These are phyloP conservation scores for Nibea albiflora DNA, from an alignment of 2,113 vertebrate species.

Conservation along the genomic window DNA sequence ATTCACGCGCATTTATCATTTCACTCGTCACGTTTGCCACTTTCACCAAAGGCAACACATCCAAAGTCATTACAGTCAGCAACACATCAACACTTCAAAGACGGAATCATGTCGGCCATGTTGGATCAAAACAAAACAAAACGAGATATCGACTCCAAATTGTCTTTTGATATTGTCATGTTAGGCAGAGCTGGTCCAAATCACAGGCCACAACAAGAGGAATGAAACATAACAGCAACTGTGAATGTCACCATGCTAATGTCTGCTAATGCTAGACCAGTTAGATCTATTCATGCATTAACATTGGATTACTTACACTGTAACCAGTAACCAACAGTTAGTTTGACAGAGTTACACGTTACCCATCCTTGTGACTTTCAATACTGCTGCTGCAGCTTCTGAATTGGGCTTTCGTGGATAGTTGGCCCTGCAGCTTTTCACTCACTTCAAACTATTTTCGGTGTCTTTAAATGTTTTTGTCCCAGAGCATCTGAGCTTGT, in stretches of 20 bases:
- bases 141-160: conserved; percentile 9
- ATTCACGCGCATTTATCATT: conserved; percentile 20
- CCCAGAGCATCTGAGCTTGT: conserved; percentile 10
- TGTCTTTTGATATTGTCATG: conserved; percentile 13
- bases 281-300: not conserved
- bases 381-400: conserved; percentile 9
- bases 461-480: conserved; percentile 8
- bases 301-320: not conserved
- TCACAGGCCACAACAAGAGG: not conserved
- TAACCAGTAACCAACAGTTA: not conserved
- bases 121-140: conserved; percentile 24
- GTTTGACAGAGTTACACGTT: conserved; percentile 17
- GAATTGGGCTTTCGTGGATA: conserved; percentile 5
- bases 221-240: conserved; percentile 9
- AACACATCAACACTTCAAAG: conserved; percentile 26
- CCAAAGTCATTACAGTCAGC: not conserved
- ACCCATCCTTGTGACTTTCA: not conserved
- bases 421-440: conserved; percentile 13
- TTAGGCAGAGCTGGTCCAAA: conserved; percentile 15
- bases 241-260: not conserved
- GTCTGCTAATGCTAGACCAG: too few relatives aligned
- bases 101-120: not conserved
- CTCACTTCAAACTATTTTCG: conserved; percentile 13
- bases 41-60: conserved; percentile 16
- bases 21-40: not conserved